phyloP scores from a whole-genome alignment of 2,113 vertebrate species.

The Fulica atra region DNA sequence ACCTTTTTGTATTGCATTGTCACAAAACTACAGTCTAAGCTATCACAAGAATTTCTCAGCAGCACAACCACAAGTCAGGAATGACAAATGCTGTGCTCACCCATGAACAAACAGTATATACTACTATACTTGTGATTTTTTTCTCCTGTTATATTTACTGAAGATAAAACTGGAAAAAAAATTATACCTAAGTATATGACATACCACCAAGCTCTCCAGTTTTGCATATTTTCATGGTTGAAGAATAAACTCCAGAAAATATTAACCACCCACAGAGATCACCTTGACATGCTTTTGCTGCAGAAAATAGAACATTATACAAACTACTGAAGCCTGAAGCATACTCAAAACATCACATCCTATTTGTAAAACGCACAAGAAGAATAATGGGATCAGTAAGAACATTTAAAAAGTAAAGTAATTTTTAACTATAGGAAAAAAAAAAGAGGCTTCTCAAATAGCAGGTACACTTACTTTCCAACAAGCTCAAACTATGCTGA shows the following conservation, averaged over 20 bases:
- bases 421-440: slow-evolving; percentile 25
- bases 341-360: slow-evolving; percentile 74
- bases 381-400: slow-evolving; percentile 54
- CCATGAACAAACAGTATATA: background rate
- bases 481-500: background rate
- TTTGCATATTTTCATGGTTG: slow-evolving; percentile 69
- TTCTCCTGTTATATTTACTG: background rate
- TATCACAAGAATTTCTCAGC: background rate
- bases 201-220: slow-evolving; percentile 40
- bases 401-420: slow-evolving; percentile 51
- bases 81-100: slow-evolving; percentile 1
- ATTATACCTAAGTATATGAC: slow-evolving; percentile 5
- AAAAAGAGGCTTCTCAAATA: background rate
- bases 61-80: background rate
- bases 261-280: slow-evolving; percentile 73
- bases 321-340: slow-evolving; percentile 73
- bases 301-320: slow-evolving; percentile 73
- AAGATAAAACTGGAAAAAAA: background rate
- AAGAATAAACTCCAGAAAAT: slow-evolving; percentile 68
- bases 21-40: background rate
- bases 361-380: slow-evolving; percentile 68
- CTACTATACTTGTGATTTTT: background rate
- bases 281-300: slow-evolving; percentile 73
- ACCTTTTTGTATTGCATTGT: background rate
- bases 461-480: background rate